phyloP scores from a whole-genome alignment of 1,140 invertebrate species.

The Piezodorus guildinii region DNA sequence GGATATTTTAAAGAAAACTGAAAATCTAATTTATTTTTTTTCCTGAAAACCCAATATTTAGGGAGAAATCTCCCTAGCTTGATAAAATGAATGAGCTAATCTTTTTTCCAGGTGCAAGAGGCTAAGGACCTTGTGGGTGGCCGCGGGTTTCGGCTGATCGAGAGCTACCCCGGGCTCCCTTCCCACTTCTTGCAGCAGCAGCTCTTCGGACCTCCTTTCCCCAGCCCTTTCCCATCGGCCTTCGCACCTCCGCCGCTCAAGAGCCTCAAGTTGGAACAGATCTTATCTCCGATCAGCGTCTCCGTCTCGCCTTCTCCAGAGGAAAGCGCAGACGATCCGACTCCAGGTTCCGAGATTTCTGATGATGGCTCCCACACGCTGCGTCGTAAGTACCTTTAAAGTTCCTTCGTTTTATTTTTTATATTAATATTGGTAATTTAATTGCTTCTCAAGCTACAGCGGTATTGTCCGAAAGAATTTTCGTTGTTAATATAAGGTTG shows the following conservation, averaged over 20 bases:
- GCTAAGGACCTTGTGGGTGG: slow-evolving; percentile 38
- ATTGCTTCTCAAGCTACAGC: not conserved
- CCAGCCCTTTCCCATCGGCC: slow-evolving; percentile 39
- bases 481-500: too few species aligned
- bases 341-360: slow-evolving; percentile 42
- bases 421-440: too few species aligned
- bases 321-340: slow-evolving; percentile 39
- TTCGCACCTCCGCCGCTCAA: slow-evolving; percentile 41
- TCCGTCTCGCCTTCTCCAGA: slow-evolving; percentile 36
- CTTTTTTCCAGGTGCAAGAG: slow-evolving; percentile 36
- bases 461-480: too few species aligned
- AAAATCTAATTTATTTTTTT: too few species aligned
- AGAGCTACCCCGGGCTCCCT: slow-evolving; percentile 41
- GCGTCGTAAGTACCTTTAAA: not conserved
- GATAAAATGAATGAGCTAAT: too few species aligned
- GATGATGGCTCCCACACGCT: slow-evolving; percentile 38
- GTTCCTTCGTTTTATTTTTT: not conserved
- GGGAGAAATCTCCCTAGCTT: too few species aligned
- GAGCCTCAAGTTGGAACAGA: slow-evolving; percentile 41
- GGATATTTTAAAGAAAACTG: too few species aligned
- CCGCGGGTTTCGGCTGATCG: slow-evolving; percentile 41
- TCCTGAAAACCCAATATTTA: too few species aligned
- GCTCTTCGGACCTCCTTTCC: slow-evolving; percentile 40
- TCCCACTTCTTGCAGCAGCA: slow-evolving; percentile 43
- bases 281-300: slow-evolving; percentile 36